Evolutionary conservation across 2,113 vertebrate species (phyloP).

Genomic region (Pardalotus punctatus): DNA sequence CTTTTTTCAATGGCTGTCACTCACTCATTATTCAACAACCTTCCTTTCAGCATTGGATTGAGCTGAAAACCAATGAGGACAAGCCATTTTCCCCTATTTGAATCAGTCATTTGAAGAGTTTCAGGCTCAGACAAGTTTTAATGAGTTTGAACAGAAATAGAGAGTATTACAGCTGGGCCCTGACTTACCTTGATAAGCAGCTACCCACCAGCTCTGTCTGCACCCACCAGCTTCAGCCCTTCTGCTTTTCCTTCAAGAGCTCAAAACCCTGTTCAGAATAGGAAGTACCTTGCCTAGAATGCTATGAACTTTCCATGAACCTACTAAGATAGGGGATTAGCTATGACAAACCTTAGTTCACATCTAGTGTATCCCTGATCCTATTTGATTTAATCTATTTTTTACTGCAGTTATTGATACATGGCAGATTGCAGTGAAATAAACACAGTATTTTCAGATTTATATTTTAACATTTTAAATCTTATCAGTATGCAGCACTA

Average conservation of each 20-base stretch:
- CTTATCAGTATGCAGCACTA: neutral
- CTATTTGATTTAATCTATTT: neutral
- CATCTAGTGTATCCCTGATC: neutral
- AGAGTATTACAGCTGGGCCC: neutral
- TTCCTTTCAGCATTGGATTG: neutral
- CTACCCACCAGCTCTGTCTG: neutral
- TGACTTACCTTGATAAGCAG: neutral
- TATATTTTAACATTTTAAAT: conserved; percentile 19
- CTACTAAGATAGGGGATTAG: neutral
- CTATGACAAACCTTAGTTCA: neutral
- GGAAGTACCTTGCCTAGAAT: neutral
- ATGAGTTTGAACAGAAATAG: neutral
- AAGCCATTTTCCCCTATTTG: neutral
- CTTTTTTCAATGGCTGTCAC: neutral
- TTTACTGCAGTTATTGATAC: neutral
- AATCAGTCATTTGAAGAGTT: neutral
- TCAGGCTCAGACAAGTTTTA: neutral
- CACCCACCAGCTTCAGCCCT: neutral
- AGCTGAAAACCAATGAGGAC: neutral
- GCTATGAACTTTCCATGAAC: neutral
- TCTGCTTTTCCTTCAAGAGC: neutral
- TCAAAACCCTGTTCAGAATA: neutral
- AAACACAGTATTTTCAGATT: conserved; percentile 17
- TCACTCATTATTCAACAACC: neutral
- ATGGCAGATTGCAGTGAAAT: neutral